Evolutionary conservation across 1,140 invertebrate species (phyloP), one percentile per base, ranked within the genome.

Genomic region (Teleogryllus occipitalis): DNA sequence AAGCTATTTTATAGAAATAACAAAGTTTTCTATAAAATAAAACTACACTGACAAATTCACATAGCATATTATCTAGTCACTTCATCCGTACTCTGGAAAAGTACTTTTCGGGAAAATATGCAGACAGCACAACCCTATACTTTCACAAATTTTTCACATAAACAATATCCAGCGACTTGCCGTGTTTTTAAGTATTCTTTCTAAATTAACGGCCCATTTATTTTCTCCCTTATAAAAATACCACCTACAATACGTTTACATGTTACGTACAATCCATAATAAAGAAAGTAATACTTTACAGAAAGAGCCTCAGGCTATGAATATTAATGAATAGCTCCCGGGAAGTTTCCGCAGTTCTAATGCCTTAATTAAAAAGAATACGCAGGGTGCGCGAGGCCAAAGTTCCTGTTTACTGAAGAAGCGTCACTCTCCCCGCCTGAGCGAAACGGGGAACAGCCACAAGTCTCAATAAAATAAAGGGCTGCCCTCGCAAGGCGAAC

Each of bases 331-430:
- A 65, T 65, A 65, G 54, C 54, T 14, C 18, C 54, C 10, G 18
- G 54, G 18, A 65, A 18, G 10, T 65, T 65, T 65, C 54, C 54
- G 10, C 54, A 65, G 54, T 10, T 65, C 54, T 65, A 18, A 65
- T 65, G 54, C 54, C 54, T 65, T 65, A 65, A 65, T 65, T 65
- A 65, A 65, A 65, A 65, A 65, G 54, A 65, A 65, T 65, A 65
- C 7, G 54, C 54, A 10, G 10, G 10, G 18, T 65, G 18, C 18
- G 10, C 54, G 10, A 14, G 54, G 54, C 10, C 18, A 18, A 65
- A 65, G 54, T 65, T 65, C 54, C 10, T 65, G 54, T 65, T 65
- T 65, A 65, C 54, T 14, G 54, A 14, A 18, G 54, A 14, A 2
- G 54, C 54, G 18, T 65, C 18, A 18, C 54, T 65, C 54, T 18